Conservation (phyloP, 1,140 invertebrate species). For the Dysdera silvatica region DNA sequence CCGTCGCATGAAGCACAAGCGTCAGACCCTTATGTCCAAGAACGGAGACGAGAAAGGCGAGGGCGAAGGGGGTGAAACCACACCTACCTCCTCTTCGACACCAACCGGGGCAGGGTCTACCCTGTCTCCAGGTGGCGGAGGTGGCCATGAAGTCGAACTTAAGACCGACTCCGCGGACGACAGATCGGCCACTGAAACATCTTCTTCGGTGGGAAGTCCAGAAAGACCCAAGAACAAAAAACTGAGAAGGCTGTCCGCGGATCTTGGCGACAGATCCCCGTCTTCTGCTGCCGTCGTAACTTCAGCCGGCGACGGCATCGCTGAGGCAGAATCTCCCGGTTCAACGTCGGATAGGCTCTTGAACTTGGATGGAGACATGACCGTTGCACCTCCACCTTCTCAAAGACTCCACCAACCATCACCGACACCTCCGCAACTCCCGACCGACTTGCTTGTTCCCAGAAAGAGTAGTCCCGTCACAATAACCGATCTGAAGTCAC, state of each 20-base stretch:
- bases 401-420: no score
- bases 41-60: conserved; percentile 56
- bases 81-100: conserved; percentile 10
- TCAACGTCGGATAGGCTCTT: conserved; percentile 15
- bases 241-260: conserved; percentile 14
- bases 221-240: conserved; percentile 16
- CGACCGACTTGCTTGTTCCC: not conserved
- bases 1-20: conserved; percentile 93
- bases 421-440: not conserved
- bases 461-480: conserved; percentile 10
- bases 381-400: no score
- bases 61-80: conserved; percentile 16
- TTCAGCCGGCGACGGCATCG: conserved; percentile 4
- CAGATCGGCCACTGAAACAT: conserved; percentile 22
- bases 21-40: conserved; percentile 75
- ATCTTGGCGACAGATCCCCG: conserved; percentile 10
- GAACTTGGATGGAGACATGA: conserved; percentile 15
- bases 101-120: conserved; percentile 14
- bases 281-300: conserved; percentile 5
- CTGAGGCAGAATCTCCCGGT: conserved; percentile 12
- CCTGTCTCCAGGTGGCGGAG: no score
- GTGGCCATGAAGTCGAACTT: conserved; percentile 11
- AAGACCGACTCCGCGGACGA: conserved; percentile 25
- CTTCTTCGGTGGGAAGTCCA: conserved; percentile 21
- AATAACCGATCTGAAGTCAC: conserved; percentile 15